Conservation (phyloP, 2,113 vertebrate genomes). For the rat (Rattus norvegicus) region GRCr8 NC_086032.1:22257501-22258000, state of each 20-base stretch:
- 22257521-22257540: neutral
- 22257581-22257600: neutral
- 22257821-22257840: neutral
- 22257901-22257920: constrained; percentile 33
- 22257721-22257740: constrained; percentile 1
- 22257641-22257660: neutral
- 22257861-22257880: neutral
- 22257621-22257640: neutral
- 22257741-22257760: neutral
- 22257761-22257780: neutral
- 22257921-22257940: neutral
- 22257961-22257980: neutral
- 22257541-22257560: neutral
- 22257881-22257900: neutral
- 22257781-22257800: constrained; percentile 5
- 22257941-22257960: neutral
- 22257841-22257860: constrained; percentile 18
- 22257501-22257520: neutral
- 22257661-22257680: neutral
- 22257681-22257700: neutral
- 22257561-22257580: neutral
- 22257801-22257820: neutral
- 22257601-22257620: too few species aligned
- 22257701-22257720: neutral
- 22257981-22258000: constrained; percentile 3